A percentile compares a stretch with the other conserved stretches of the same genome.
Conservation (phyloP, 2,113 vertebrate genomes). For the Trichechus manatus region DNA sequence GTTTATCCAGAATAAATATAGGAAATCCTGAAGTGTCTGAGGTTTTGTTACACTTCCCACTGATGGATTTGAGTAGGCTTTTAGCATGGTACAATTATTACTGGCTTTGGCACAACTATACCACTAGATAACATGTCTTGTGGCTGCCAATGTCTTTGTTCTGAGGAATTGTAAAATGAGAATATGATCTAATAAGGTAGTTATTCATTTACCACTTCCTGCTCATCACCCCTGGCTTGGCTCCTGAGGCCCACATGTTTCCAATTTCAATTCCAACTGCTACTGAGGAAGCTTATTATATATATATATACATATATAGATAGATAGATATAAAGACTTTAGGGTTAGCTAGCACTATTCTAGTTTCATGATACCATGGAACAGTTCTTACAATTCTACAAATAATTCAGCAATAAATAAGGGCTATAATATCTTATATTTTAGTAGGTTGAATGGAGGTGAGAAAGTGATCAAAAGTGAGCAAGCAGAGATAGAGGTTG, state of each 20-base stretch:
- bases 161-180: conserved; percentile 61
- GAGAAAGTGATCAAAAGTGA: conserved; percentile 32
- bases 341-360: conserved; percentile 30
- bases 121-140: conserved; percentile 41
- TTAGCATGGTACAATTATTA: conserved; percentile 41
- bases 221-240: conserved; percentile 57
- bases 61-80: conserved; percentile 57
- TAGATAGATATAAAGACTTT: conserved; percentile 34
- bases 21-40: conserved; percentile 25
- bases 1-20: conserved; percentile 41
- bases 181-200: conserved; percentile 67
- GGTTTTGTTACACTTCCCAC: conserved; percentile 33
- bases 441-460: not conserved
- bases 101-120: not conserved
- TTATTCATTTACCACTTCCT: conserved; percentile 66
- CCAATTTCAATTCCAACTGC: conserved; percentile 63
- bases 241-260: not conserved
- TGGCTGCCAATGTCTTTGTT: conserved; percentile 57
- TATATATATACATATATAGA: too few species aligned
- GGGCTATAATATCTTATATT: not conserved
- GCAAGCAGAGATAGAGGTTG: not conserved
- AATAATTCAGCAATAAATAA: conserved; percentile 55
- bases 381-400: conserved; percentile 54
- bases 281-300: conserved; percentile 47
- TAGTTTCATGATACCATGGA: not conserved